These are phyloP conservation scores for Pipistrellus kuhlii DNA, from an alignment of 2,797 vertebrate genomes.

Conservation along the genomic window DNA sequence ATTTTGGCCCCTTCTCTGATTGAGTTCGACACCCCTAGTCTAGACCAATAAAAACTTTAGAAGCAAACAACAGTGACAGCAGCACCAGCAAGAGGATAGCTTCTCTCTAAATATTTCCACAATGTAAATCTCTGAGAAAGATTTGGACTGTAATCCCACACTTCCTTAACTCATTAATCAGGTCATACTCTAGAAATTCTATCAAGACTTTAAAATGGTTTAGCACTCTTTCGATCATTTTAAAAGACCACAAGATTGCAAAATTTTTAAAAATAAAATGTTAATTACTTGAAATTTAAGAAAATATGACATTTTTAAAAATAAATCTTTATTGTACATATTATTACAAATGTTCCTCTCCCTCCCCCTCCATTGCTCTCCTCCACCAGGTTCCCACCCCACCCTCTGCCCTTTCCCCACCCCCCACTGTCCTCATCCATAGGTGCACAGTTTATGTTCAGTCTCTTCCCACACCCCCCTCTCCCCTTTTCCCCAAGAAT, in stretches of 20 bases:
- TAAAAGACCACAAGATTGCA: slow-evolving; percentile 11
- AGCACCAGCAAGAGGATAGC: neutral
- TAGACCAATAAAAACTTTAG: slow-evolving; percentile 35
- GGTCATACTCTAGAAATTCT: neutral
- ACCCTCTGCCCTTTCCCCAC: too few relatives aligned
- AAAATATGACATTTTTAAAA: neutral
- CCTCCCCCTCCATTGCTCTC: too few relatives aligned
- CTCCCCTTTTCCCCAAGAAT: too few relatives aligned
- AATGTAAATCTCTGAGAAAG: neutral
- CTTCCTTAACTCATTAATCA: neutral
- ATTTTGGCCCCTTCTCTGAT: too few relatives aligned
- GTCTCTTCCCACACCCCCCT: too few relatives aligned
- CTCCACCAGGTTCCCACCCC: too few relatives aligned
- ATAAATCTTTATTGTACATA: too few relatives aligned
- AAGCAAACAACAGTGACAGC: neutral
- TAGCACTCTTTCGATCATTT: neutral
- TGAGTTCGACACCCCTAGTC: too few relatives aligned
- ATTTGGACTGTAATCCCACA: neutral
- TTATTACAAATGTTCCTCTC: too few relatives aligned
- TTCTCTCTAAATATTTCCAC: neutral
- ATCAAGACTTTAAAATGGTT: neutral
- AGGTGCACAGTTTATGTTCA: too few relatives aligned
- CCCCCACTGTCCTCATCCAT: too few relatives aligned
- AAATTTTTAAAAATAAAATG: slow-evolving; percentile 33
- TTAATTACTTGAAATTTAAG: slow-evolving; percentile 16